A percentile compares a stretch with the other conserved stretches of the same genome.
Conservation (phyloP, 2,888 invertebrate genomes). For the Xylota segnis region DNA sequence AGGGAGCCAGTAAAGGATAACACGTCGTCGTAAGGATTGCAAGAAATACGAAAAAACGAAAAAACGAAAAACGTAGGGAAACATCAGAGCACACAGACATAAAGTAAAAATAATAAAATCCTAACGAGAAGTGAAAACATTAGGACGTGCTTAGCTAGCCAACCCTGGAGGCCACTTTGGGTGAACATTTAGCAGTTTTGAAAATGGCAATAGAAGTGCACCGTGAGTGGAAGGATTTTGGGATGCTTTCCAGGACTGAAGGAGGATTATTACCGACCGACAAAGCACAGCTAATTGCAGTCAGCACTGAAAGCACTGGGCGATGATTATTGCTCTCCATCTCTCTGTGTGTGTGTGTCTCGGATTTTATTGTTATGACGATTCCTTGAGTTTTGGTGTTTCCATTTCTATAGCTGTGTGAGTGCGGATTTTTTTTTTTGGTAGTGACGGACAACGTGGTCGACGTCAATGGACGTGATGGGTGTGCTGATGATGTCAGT, state of each 20-base stretch:
- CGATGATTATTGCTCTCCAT: conserved; percentile 51
- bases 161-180: conserved; percentile 66
- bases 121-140: conserved; percentile 74
- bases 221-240: conserved; percentile 38
- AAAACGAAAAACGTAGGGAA: background rate
- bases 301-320: conserved; percentile 41
- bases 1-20: conserved; percentile 6
- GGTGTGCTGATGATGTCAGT: conserved; percentile 49
- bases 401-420: background rate
- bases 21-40: conserved; percentile 22
- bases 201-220: conserved; percentile 35
- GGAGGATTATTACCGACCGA: conserved; percentile 60
- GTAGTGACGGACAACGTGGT: conserved; percentile 34
- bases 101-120: conserved; percentile 67
- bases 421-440: conserved; percentile 1
- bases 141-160: conserved; percentile 73
- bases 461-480: conserved; percentile 60
- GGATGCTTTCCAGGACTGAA: conserved; percentile 29
- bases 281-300: conserved; percentile 70
- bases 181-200: conserved; percentile 51
- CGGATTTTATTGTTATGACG: conserved; percentile 59
- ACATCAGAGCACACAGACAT: conserved; percentile 40
- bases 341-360: conserved; percentile 27
- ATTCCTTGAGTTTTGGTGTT: conserved; percentile 28
- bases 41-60: too few species aligned